phyloP scores from a whole-genome alignment of 53 echinoderm and acorn worm genomes.

The Mesocentrotus franciscanus region DNA sequence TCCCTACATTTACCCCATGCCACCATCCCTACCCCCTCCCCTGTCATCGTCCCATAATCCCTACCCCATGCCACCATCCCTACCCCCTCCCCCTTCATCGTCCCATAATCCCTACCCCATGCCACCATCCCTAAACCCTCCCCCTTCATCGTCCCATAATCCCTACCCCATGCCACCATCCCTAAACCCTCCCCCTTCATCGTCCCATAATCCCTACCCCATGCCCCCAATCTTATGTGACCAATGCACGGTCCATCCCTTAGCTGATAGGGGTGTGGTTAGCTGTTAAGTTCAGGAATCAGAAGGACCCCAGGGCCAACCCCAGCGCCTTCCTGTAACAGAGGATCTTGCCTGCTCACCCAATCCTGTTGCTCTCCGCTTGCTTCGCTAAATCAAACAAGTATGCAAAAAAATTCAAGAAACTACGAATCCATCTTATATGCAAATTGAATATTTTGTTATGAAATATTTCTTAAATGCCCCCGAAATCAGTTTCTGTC shows the following conservation, averaged over 20 bases:
- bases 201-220: conserved; percentile 3
- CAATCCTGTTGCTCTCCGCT: conserved; percentile 42
- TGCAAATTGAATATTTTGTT: not conserved
- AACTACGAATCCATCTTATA: not conserved
- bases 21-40: not conserved
- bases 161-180: not conserved
- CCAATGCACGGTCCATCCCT: conserved; percentile 23
- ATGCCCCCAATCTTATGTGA: not conserved
- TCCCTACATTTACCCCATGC: not conserved
- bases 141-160: not conserved
- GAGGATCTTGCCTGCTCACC: conserved; percentile 40
- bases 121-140: not conserved
- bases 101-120: not conserved
- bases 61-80: not conserved
- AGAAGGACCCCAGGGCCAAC: conserved; percentile 99
- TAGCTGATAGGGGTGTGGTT: conserved; percentile 99
- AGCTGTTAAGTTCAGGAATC: conserved; percentile 97
- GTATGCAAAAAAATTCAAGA: conserved; percentile 39
- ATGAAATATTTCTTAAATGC: not conserved
- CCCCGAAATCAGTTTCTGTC: not conserved
- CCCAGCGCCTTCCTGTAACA: conserved; percentile 97
- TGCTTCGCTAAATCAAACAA: conserved; percentile 55
- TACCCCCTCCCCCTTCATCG: not conserved
- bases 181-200: not conserved
- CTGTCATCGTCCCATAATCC: not conserved